phyloP scores from a whole-genome alignment of 2,113 vertebrate genomes.

The Cyanocitta stelleri region DNA sequence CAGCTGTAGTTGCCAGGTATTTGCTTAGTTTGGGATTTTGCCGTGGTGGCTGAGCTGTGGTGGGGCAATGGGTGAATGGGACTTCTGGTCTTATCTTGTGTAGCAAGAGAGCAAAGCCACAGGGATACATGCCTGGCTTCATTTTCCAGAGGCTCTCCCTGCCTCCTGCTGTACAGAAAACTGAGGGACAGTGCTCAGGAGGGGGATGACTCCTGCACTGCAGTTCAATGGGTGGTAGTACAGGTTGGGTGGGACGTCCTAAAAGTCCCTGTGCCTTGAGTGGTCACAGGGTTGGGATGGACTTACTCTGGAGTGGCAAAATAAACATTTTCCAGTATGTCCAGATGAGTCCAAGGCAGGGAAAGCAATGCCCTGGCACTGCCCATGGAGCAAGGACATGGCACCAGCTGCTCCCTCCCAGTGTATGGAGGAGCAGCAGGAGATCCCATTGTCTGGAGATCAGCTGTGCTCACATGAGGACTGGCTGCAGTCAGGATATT shows the following conservation, averaged over 20 bases:
- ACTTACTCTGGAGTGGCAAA: background rate
- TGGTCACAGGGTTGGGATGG: background rate
- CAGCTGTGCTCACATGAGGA: background rate
- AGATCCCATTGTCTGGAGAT: background rate
- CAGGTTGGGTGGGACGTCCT: background rate
- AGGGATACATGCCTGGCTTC: background rate
- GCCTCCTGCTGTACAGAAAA: background rate
- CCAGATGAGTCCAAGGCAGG: background rate
- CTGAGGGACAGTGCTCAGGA: accelerated
- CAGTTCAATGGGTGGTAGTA: background rate
- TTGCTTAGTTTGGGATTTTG: background rate
- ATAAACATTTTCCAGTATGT: background rate
- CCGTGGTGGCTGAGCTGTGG: background rate
- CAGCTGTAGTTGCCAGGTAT: background rate
- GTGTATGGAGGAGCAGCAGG: accelerated
- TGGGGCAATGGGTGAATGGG: background rate
- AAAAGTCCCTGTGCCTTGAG: background rate
- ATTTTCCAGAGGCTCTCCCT: background rate
- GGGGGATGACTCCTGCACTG: background rate
- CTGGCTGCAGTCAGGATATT: background rate
- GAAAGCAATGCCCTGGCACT: background rate
- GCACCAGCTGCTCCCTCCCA: background rate
- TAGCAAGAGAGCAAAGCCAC: background rate
- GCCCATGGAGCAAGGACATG: accelerated
- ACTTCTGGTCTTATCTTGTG: background rate